Conservation (phyloP, 2,888 invertebrate genomes). For the Drosophila pseudotalamancana region DNA sequence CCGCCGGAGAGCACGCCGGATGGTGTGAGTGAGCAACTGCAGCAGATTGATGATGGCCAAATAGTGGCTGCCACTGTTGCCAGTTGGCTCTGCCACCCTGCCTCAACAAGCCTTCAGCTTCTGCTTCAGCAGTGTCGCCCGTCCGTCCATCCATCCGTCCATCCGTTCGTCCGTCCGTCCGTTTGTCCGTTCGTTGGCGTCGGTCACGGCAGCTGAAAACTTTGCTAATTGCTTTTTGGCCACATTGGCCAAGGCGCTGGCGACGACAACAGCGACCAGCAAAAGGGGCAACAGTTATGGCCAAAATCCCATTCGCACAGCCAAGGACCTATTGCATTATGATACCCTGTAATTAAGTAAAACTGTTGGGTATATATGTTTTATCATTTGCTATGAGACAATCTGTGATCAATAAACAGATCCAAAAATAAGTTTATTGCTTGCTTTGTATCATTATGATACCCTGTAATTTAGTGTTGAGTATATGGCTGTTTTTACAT, state of each 20-base stretch:
- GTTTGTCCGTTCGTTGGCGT: constrained; percentile 11
- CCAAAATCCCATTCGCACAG: constrained; percentile 31
- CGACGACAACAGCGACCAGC: constrained; percentile 34
- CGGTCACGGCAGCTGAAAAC: constrained; percentile 53
- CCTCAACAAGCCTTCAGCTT: background rate
- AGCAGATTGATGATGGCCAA: constrained; percentile 70
- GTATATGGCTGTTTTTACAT: no score
- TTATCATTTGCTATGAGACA: no score
- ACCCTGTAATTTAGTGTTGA: background rate
- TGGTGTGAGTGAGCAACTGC: constrained; percentile 44
- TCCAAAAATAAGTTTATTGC: no score
- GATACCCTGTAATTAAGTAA: constrained; percentile 20
- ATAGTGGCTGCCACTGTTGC: constrained; percentile 16
- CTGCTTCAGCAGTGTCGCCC: background rate
- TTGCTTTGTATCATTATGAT: background rate
- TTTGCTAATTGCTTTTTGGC: constrained; percentile 81
- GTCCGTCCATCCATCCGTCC: background rate
- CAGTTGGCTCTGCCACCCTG: constrained; percentile 7
- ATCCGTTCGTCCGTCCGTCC: no score
- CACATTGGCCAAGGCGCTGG: constrained; percentile 57
- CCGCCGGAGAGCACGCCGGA: no score
- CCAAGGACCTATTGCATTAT: constrained; percentile 35
- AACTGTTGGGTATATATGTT: no score
- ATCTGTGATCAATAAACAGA: no score
- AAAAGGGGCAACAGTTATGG: constrained; percentile 41